Evolutionary conservation across 2,113 vertebrate species (phyloP), one percentile per base, ranked within the genome.

Genomic region (Casuarius casuarius): DNA sequence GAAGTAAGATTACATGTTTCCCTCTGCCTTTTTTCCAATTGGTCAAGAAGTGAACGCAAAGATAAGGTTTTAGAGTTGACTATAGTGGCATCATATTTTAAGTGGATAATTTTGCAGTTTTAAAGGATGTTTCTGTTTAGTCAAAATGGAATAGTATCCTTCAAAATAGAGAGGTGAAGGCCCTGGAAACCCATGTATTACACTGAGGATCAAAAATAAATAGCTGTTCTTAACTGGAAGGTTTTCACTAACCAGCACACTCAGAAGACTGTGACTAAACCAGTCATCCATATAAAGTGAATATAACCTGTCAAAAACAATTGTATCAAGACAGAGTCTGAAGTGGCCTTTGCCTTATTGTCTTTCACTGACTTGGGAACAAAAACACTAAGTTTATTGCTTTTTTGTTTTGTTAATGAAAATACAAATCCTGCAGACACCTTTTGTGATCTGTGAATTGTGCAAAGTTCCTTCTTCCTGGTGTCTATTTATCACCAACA

Each of bases 331-430:
- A 19, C 1, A 33, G 61, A 63, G 66, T 67, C 73, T 52, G 80
- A 68, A 68, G 65, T 10, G 48, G 52, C 75, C 76, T 76, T 76
- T 92, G 62, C 74, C 0, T 4, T 80, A 44, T 48, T 35, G 51
- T 65, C 31, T 20, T 77, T 33, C 33, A 74, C 92, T 87, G 88
- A 68, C 73, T 93, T 29, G 40, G 79, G 80, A 95, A 88, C 90
- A 95, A 92, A 92, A 71, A 73, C 73, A 58, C 63, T 83, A 35
- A 72, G 29, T 87, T 68, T 49, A 19, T 18, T 62, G 84, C 40
- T 28, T 87, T 38, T 77, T 35, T 78, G 77, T 62, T 59, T 86
- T 61, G 48, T 72, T 58, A 75, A 72, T 56, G 73, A 82, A 92
- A 89, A 78, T 54, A 58, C 73, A 94, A 90, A 65, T 46, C 21